These are phyloP conservation scores for Pomacea maculata DNA, from an alignment of 1,140 invertebrate genomes.

Conservation along the genomic window DNA sequence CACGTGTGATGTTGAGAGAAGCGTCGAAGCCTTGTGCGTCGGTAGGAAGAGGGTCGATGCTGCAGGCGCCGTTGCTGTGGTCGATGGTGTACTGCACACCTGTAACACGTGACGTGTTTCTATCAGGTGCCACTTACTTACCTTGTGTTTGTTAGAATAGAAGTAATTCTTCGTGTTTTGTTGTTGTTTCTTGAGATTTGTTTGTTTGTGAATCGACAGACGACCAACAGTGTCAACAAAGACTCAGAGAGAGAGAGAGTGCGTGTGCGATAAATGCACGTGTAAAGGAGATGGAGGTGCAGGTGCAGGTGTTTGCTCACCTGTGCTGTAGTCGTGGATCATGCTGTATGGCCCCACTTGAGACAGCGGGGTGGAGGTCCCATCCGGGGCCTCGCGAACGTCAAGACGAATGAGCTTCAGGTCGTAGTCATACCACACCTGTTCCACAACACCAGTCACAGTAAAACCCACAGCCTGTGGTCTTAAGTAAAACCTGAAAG, in stretches of 20 bases:
- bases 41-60: constrained; percentile 10
- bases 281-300: background rate
- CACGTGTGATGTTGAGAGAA: constrained; percentile 3
- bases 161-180: background rate
- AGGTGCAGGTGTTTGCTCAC: background rate
- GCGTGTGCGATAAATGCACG: background rate
- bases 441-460: background rate
- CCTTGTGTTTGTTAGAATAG: background rate
- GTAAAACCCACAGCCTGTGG: no score
- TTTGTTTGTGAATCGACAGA: background rate
- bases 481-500: background rate
- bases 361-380: background rate
- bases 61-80: background rate
- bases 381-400: background rate
- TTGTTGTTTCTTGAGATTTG: background rate
- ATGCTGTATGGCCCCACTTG: background rate
- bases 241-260: background rate
- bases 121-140: no score
- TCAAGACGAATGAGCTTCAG: constrained; percentile 2
- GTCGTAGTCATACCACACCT: constrained; percentile 24
- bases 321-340: constrained; percentile 18
- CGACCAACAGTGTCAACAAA: background rate
- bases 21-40: constrained; percentile 10
- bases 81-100: constrained; percentile 18
- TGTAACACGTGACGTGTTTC: background rate